Percentiles rank a stretch among this genome's conserved stretches.
Conservation (phyloP, 1,140 invertebrate species). For the Pentalonia nigronervosa region DNA sequence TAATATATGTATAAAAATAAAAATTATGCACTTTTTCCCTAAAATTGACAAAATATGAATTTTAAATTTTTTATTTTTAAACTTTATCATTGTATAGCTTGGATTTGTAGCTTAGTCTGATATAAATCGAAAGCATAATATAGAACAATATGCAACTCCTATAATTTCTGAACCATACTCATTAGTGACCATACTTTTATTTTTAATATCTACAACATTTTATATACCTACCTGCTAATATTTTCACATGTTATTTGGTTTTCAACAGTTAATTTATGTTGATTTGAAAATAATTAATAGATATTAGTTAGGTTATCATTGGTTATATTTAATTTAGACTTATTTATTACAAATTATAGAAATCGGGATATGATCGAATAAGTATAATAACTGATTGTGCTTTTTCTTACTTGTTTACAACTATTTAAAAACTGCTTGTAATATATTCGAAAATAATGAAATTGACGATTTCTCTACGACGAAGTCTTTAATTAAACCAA, state of each 20-base stretch:
- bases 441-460: background rate
- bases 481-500: background rate
- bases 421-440: conserved; percentile 9
- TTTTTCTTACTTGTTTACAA: background rate
- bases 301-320: background rate
- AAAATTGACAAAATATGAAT: no score
- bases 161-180: no score
- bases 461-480: conserved; percentile 10
- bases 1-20: no score
- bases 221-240: background rate
- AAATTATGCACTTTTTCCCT: no score
- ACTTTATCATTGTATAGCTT: no score
- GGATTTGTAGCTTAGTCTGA: no score
- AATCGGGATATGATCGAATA: background rate
- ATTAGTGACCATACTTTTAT: background rate
- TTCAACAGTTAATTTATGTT: background rate
- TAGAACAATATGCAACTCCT: no score
- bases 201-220: background rate
- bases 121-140: no score
- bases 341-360: background rate
- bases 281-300: background rate
- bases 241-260: background rate
- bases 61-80: no score
- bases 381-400: background rate
- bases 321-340: background rate